Percentiles rank a stretch among this genome's conserved stretches.
These are phyloP conservation scores for Cyaniris semiargus DNA, from an alignment of 2,888 invertebrate genomes.

Conservation along the genomic window DNA sequence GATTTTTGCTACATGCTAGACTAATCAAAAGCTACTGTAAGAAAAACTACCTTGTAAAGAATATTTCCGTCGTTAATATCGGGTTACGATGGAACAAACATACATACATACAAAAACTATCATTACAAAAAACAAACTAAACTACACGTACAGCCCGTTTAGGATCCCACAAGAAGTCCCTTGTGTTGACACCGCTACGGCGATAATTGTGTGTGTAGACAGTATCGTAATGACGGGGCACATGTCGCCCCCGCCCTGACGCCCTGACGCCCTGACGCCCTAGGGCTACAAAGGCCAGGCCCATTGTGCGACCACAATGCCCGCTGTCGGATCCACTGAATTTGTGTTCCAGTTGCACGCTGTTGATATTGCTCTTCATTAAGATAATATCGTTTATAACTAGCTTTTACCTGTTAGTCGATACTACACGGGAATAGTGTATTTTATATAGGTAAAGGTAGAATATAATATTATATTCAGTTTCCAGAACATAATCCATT, in stretches of 20 bases:
- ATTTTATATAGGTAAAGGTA: no score
- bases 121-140: no score
- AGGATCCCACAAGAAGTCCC: not conserved
- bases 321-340: conserved; percentile 10
- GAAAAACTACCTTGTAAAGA: no score
- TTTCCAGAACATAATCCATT: no score
- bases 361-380: conserved; percentile 12
- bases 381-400: not conserved
- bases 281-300: conserved; percentile 24
- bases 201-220: not conserved
- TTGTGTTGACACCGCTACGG: not conserved
- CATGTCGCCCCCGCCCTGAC: not conserved
- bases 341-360: not conserved
- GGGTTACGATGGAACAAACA: no score
- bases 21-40: no score
- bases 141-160: no score
- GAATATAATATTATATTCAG: no score
- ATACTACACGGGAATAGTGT: no score
- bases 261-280: not conserved
- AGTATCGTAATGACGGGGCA: conserved; percentile 15
- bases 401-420: not conserved
- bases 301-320: conserved; percentile 21
- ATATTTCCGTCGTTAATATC: no score
- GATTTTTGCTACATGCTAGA: no score
- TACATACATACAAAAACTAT: no score